Evolutionary conservation across 2,113 vertebrate genomes (phyloP).

Genomic region (Cephalopterus ornatus): DNA sequence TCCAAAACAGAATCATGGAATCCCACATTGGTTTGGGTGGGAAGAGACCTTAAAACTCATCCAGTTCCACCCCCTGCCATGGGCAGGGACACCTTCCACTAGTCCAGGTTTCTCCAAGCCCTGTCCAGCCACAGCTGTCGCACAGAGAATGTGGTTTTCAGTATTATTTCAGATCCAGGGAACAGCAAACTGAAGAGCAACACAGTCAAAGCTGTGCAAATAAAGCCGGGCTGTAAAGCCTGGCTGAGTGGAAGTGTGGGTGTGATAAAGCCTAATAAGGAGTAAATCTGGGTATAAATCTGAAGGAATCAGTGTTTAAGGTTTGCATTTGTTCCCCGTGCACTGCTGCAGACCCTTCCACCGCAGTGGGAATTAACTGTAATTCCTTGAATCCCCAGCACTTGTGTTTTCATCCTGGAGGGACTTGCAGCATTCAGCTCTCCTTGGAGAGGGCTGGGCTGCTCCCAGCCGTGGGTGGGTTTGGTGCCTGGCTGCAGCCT

Average conservation of each 20-base stretch:
- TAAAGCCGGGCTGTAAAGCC: background rate
- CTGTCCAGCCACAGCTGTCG: background rate
- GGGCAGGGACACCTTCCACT: background rate
- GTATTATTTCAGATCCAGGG: background rate
- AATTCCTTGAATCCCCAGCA: background rate
- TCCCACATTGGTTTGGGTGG: background rate
- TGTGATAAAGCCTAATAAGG: background rate
- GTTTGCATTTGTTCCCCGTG: background rate
- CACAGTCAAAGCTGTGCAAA: background rate
- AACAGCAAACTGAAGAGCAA: background rate
- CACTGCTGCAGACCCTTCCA: background rate
- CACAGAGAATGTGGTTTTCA: background rate
- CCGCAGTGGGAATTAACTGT: background rate
- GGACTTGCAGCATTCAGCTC: background rate
- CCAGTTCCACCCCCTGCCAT: background rate
- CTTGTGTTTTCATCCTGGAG: background rate
- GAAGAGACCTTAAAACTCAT: background rate
- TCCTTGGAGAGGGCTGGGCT: background rate
- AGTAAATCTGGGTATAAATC: background rate
- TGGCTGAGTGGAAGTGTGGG: background rate
- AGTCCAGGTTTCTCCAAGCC: background rate
- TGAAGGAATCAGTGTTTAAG: background rate
- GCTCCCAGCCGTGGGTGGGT: background rate
- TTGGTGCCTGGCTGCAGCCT: background rate
- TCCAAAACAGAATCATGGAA: background rate